Evolutionary conservation across 1,140 invertebrate species (phyloP).

Genomic region (Trachelipus rathkii): DNA sequence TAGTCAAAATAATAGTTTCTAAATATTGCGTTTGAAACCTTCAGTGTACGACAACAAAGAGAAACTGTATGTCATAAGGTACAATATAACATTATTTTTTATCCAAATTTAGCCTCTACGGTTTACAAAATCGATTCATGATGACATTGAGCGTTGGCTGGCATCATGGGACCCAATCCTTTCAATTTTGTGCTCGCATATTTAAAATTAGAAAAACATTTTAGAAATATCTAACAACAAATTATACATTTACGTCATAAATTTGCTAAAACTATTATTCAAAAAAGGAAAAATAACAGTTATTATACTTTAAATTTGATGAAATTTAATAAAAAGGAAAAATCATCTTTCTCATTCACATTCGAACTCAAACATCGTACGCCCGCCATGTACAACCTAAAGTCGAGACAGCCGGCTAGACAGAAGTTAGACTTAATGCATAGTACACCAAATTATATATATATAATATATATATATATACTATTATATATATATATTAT

Average conservation of each 20-base stretch:
- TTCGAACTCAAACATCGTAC: background rate
- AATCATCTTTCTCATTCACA: too few relatives aligned
- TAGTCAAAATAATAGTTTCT: too few relatives aligned
- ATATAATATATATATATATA: background rate
- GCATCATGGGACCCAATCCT: background rate
- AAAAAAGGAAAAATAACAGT: too few relatives aligned
- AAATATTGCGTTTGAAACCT: too few relatives aligned
- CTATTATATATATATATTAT: conserved; percentile 15
- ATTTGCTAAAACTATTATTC: too few relatives aligned
- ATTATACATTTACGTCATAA: too few relatives aligned
- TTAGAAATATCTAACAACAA: too few relatives aligned
- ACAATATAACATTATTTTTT: background rate
- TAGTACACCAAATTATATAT: background rate
- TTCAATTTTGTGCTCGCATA: too few relatives aligned
- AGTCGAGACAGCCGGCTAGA: conserved; percentile 1
- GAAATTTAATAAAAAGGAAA: too few relatives aligned
- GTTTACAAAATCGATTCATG: background rate
- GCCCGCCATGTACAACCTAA: background rate
- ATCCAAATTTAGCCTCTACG: conserved; percentile 4
- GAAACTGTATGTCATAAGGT: background rate
- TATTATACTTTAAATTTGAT: too few relatives aligned
- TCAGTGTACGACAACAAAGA: background rate
- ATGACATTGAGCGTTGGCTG: background rate
- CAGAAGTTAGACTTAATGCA: background rate
- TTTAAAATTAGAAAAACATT: too few relatives aligned